Conservation (phyloP, 1,140 invertebrate genomes). For the Bradynema listronoti region DNA sequence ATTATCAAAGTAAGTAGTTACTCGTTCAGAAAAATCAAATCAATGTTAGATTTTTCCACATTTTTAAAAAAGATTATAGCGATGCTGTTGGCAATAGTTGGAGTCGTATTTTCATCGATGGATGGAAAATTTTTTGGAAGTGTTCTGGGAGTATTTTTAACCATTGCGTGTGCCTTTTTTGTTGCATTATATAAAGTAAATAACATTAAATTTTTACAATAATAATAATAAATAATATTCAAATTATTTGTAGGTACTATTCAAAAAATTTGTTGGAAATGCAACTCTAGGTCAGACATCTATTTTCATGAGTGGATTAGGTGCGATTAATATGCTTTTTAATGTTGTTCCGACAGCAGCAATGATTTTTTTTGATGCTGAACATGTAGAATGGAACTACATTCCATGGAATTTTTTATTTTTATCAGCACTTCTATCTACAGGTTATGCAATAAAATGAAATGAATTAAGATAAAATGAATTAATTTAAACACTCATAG, state of each 20-base stretch:
- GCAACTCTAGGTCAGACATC: conserved; percentile 55
- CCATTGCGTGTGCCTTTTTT: conserved; percentile 40
- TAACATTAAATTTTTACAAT: conserved; percentile 7
- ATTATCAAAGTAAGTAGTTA: conserved; percentile 23
- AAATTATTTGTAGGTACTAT: conserved; percentile 34
- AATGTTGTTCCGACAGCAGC: conserved; percentile 43
- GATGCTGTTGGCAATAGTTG: conserved; percentile 42
- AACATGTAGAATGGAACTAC: conserved; percentile 42
- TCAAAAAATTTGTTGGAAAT: conserved; percentile 44
- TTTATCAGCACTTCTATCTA: conserved; percentile 34
- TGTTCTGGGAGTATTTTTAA: conserved; percentile 38
- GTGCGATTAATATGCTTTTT: conserved; percentile 43
- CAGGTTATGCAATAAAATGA: neutral
- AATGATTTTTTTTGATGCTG: conserved; percentile 35
- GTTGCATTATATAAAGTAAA: conserved; percentile 53
- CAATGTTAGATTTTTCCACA: neutral
- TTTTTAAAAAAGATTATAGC: conserved; percentile 34
- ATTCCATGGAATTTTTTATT: conserved; percentile 48
- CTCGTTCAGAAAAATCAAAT: neutral
- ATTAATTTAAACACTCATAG: neutral
- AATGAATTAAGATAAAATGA: neutral
- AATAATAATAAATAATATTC: neutral
- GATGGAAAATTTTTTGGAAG: conserved; percentile 42
- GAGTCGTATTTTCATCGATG: conserved; percentile 50
- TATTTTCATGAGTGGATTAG: conserved; percentile 51